Evolutionary conservation across 2,797 vertebrate genomes (phyloP).

Genomic region (Chelmon rostratus): DNA sequence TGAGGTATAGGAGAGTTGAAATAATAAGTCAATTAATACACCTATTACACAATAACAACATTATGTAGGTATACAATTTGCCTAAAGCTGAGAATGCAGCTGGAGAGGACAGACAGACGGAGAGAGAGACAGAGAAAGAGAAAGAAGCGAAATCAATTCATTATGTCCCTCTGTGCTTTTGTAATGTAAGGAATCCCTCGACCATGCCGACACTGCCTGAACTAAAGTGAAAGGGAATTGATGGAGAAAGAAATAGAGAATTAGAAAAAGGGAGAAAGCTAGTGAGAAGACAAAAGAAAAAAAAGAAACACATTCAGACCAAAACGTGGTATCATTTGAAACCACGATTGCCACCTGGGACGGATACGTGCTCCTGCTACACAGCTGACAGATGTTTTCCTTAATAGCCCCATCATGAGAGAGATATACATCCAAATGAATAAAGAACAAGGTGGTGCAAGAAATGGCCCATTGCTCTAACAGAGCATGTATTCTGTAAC

Average conservation of each 20-base stretch:
- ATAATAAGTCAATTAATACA: neutral
- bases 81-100: constrained; percentile 32
- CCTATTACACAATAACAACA: constrained; percentile 5
- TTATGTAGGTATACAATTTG: constrained; percentile 29
- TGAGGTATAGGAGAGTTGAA: neutral
- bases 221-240: constrained; percentile 13
- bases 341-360: constrained; percentile 41
- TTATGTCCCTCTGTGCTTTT: constrained; percentile 26
- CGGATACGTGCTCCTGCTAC: constrained; percentile 25
- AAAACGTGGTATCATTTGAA: constrained; percentile 38
- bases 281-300: neutral
- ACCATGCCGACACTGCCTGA: constrained; percentile 11
- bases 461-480: constrained; percentile 21
- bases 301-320: neutral
- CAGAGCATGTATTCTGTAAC: constrained; percentile 33
- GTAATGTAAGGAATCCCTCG: constrained; percentile 28
- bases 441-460: constrained; percentile 17
- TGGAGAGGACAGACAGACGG: constrained; percentile 17
- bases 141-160: constrained; percentile 5
- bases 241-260: constrained; percentile 8
- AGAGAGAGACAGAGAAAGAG: neutral
- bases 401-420: constrained; percentile 68
- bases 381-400: constrained; percentile 70
- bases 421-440: constrained; percentile 57
- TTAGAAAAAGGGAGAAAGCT: constrained; percentile 5